Evolutionary conservation across 2,797 vertebrate genomes (phyloP).

Genomic region (Argyrosomus regius): DNA sequence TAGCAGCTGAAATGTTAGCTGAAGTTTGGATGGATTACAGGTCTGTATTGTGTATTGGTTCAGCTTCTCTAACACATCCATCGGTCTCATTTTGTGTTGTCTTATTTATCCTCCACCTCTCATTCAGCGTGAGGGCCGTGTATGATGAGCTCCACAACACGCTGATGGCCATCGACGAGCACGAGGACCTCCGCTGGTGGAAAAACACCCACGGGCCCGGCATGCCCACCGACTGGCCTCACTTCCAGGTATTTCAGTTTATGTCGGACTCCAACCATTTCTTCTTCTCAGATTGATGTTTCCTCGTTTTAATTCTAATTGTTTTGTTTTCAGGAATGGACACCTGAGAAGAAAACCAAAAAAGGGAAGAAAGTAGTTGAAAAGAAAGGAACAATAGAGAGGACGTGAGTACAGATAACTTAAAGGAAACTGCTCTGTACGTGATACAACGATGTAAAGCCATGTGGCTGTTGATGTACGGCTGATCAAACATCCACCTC

Average conservation of each 20-base stretch:
- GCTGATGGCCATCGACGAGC: slow-evolving; percentile 87
- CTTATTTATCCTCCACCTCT: background rate
- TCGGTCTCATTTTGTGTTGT: background rate
- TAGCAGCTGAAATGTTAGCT: background rate
- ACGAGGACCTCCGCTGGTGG: slow-evolving; percentile 91
- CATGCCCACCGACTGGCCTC: slow-evolving; percentile 92
- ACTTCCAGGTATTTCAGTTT: slow-evolving; percentile 84
- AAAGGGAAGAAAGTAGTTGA: slow-evolving; percentile 85
- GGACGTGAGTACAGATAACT: slow-evolving; percentile 65
- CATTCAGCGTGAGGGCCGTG: slow-evolving; percentile 82
- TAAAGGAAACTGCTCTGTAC: background rate
- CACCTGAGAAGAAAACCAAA: slow-evolving; percentile 86
- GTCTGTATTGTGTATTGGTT: background rate
- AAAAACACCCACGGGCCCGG: slow-evolving; percentile 89
- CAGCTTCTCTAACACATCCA: no score
- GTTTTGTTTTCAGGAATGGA: slow-evolving; percentile 82
- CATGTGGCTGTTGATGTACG: background rate
- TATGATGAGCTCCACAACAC: slow-evolving; percentile 88
- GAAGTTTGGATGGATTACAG: background rate
- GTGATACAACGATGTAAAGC: background rate
- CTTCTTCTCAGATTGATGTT: accelerated
- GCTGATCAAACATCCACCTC: slow-evolving; percentile 7
- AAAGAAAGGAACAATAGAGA: slow-evolving; percentile 81
- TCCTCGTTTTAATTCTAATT: background rate
- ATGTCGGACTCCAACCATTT: background rate